Percentiles rank a stretch among this genome's conserved stretches.
These are phyloP conservation scores for Mormoops blainvillei DNA, from an alignment of 2,113 vertebrate species.

Conservation along the genomic window DNA sequence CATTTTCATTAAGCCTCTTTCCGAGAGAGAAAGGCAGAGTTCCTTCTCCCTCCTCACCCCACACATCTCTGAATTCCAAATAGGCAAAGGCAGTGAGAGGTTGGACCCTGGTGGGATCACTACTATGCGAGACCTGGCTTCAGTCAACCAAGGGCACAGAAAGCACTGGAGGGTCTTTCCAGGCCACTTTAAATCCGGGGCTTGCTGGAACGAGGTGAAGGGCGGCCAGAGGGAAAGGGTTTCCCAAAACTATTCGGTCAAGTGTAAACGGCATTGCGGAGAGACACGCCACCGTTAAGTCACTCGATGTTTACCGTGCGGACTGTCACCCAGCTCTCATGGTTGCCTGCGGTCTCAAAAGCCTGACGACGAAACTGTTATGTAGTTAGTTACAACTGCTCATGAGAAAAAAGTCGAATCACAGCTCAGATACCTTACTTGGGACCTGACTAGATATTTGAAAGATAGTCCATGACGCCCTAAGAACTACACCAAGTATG, in stretches of 20 bases:
- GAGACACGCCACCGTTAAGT: background rate
- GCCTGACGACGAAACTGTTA: background rate
- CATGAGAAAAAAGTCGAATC: too few species aligned
- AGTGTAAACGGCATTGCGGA: background rate
- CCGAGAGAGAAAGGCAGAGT: background rate
- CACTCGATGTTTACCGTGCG: background rate
- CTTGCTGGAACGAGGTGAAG: background rate
- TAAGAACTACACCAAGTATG: background rate
- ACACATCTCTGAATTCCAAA: background rate
- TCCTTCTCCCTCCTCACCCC: fast-evolving
- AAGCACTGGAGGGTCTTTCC: background rate
- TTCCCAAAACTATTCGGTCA: background rate
- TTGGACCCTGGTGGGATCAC: background rate
- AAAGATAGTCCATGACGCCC: background rate
- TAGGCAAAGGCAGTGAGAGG: background rate
- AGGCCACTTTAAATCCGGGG: background rate
- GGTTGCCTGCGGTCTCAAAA: background rate
- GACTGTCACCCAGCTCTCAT: background rate
- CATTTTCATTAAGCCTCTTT: background rate
- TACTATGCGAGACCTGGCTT: background rate
- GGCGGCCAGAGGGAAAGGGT: background rate
- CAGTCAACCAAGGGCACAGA: background rate
- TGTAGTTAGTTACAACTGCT: background rate
- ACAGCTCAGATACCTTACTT: background rate
- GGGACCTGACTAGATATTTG: background rate